Evolutionary conservation across 2,797 vertebrate genomes (phyloP).

Genomic region (Acrossocheilus wenchowensis): DNA sequence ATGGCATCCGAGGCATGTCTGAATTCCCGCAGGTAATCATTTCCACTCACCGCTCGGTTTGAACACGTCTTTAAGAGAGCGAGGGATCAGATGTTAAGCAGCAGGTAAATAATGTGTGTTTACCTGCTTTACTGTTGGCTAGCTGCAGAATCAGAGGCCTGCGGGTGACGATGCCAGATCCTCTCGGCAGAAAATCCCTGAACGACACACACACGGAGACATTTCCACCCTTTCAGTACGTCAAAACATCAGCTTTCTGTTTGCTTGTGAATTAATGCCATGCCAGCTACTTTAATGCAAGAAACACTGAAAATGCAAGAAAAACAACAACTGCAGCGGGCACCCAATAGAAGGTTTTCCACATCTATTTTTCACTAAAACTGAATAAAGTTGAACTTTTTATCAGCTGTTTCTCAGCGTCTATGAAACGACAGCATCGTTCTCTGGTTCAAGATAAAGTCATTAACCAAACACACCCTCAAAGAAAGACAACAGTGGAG

Average conservation of each 20-base stretch:
- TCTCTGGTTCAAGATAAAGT: neutral
- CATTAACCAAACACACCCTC: neutral
- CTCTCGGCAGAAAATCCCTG: conserved; percentile 55
- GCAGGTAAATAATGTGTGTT: neutral
- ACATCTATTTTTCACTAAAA: neutral
- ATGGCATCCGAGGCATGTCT: neutral
- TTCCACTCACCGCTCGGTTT: neutral
- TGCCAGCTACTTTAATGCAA: neutral
- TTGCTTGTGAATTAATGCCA: neutral
- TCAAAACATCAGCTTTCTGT: neutral
- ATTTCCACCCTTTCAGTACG: neutral
- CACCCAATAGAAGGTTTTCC: neutral
- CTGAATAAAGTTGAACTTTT: neutral
- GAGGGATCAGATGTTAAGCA: neutral
- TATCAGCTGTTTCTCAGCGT: neutral
- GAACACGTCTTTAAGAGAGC: neutral
- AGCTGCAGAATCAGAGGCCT: conserved; percentile 54
- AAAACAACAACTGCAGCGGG: neutral
- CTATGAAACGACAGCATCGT: neutral
- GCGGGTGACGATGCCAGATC: conserved; percentile 54
- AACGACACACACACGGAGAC: neutral
- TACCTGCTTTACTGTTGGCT: conserved; percentile 55
- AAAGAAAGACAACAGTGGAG: neutral
- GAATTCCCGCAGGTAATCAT: neutral
- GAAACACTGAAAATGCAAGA: neutral